Base-by-base conservation (phyloP, 23 tunicate species). In the Ascidia mentula region DNA sequence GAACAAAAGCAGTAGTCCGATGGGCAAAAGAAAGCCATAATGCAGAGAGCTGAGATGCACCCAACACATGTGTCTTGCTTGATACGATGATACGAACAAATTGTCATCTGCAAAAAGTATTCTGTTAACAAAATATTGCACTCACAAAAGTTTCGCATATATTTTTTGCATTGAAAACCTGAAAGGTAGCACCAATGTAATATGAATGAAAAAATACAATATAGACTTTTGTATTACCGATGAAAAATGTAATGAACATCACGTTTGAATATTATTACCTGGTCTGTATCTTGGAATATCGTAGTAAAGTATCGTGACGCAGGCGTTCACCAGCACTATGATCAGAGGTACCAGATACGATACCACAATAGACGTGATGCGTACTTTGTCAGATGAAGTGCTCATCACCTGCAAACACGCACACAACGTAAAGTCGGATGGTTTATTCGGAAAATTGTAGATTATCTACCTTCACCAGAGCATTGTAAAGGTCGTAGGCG, bases 401-500 rank as follows among this genome's bases (percentile, higher is more conserved):
- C 65, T 53, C 28, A 53, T 53, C 4, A 53, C 65, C 65, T 53
- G 24, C 4, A 53, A 42, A 9, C 24, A 9, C 13, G 22, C 24
- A 28, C 28, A 20, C 1, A 53, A 28, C n/a, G n/a, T n/a, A 20
- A 53, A 53, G 24, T 9, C 7, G n/a, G n/a, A 5, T 9, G 2
- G 24, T 53, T 6, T 53, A 1, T 1, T 4, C 75, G 1, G 32
- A 22, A 3, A 7, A 3, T 5, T 9, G 2, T 9, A 20, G 65
- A 5, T 53, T 53, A 20, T 1, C 2, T 53, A 76, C 37, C 65
- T 32, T 46, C 1, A 81, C 85, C 24, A 81, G 32, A 39, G 38
- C 37, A 17, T 69, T 35, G 53, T 37, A 69, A 31, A 81, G 60
- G 53, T 69, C 38, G 4, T 69, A 69, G 18, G 85, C 85, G 40